Evolutionary conservation across 2,888 invertebrate species (phyloP), one percentile per base, ranked within the genome.

Genomic region (Eustalomyia histrio): DNA sequence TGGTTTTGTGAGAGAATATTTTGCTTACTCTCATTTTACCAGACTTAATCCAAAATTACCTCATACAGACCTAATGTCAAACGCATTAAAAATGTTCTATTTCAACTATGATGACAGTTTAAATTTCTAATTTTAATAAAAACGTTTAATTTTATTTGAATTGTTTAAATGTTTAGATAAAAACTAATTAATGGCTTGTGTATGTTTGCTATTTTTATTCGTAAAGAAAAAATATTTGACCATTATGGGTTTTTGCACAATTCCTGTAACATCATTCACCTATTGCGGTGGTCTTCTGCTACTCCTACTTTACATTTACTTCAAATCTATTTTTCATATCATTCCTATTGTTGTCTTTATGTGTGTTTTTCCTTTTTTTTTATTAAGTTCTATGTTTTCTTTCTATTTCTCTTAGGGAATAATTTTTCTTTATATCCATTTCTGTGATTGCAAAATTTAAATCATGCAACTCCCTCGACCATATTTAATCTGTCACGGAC

Each of bases 401-500:
- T 58, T 67, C 39, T 43, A 35, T 21, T 16, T 67, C 43, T 57
- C 55, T 55, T 43, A 75, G 81, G 78, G 78, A 75, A 81, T 78
- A 78, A 78, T 78, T 71, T 74, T 76, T 78, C 72, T 71, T 81
- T 55, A 69, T 78, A 75, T 64, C 78, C 74, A 78, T 81, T 81
- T 75, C 74, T 78, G 71, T 78, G 81, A 81, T 81, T 81, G 74
- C 71, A 71, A 79, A 82, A 73, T 79, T 82, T 82, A 82, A 79
- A 82, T 82, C 83, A 83, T 83, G 80, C 83, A 80, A 82, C 83
- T 83, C 83, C 83, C 83, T 80, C 83, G 80, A 82, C 83, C 69
- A 78, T 83, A 82, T 82, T 83, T 82, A 82, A 83, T 80, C 71
- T 83, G 83, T 82, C 82, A 80, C 82, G 82, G 76, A 60, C 79